Evolutionary conservation across 2,888 invertebrate genomes (phyloP).

Genomic region (Ctenicera cuprea): DNA sequence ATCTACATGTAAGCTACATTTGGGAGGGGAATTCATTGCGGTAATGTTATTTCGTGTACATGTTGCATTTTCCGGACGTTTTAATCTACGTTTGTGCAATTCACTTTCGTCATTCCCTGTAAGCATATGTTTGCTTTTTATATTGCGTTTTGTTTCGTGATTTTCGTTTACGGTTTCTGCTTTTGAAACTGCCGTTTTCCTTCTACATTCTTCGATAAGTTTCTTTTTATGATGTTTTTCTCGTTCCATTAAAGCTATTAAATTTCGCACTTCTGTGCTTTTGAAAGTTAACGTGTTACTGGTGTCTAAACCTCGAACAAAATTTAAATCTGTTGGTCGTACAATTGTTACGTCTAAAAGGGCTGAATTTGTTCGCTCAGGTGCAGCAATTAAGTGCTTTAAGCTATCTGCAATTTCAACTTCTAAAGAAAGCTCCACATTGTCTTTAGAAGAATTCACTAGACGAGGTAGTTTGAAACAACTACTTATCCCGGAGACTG

Average conservation of each 20-base stretch:
- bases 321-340: slow-evolving; percentile 61
- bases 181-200: background rate
- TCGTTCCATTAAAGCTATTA: slow-evolving; percentile 63
- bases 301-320: slow-evolving; percentile 1
- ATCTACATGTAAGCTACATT: background rate
- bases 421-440: slow-evolving; percentile 65
- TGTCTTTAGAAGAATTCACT: slow-evolving; percentile 32
- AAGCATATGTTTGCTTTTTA: slow-evolving; percentile 1
- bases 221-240: slow-evolving; percentile 59
- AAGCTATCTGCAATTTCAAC: slow-evolving; percentile 68
- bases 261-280: slow-evolving; percentile 57
- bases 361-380: slow-evolving; percentile 62
- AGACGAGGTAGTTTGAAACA: background rate
- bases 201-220: slow-evolving; percentile 57
- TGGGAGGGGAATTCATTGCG: slow-evolving; percentile 4
- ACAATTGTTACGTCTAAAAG: slow-evolving; percentile 69
- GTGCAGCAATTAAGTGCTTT: slow-evolving; percentile 63
- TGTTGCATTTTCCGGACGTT: slow-evolving; percentile 11
- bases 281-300: background rate
- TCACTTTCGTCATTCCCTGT: background rate
- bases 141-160: background rate
- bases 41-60: slow-evolving; percentile 4
- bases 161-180: slow-evolving; percentile 10
- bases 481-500: slow-evolving; percentile 6
- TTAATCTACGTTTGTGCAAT: slow-evolving; percentile 11